A percentile compares a stretch with the other conserved stretches of the same genome.
Conservation (phyloP, 2,888 invertebrate genomes). For the Trachelus stipa region DNA sequence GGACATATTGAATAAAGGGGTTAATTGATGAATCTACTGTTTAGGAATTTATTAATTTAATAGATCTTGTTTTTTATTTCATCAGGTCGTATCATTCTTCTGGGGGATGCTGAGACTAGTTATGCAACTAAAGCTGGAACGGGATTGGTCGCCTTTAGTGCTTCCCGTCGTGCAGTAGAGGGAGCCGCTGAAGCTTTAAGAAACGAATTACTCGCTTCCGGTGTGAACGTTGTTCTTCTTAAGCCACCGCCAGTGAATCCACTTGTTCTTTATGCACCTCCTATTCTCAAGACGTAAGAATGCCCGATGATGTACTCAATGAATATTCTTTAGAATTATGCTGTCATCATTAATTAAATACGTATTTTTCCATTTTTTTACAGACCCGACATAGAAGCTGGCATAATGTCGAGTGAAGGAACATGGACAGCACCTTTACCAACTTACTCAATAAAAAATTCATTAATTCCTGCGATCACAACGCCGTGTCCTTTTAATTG, state of each 20-base stretch:
- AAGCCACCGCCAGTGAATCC: constrained; percentile 71
- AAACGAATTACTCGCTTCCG: constrained; percentile 76
- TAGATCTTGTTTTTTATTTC: constrained; percentile 12
- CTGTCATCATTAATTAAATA: background rate
- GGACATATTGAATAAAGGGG: background rate
- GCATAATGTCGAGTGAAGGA: constrained; percentile 45
- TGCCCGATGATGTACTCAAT: background rate
- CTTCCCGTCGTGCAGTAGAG: constrained; percentile 81
- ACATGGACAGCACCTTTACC: constrained; percentile 59
- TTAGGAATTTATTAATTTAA: background rate
- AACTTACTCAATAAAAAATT: constrained; percentile 49
- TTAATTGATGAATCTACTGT: background rate
- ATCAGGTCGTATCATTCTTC: constrained; percentile 55
- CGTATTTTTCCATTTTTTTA: constrained; percentile 22
- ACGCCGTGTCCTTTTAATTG: constrained; percentile 49
- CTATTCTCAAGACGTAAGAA: constrained; percentile 57
- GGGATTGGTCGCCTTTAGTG: constrained; percentile 71
- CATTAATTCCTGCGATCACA: constrained; percentile 54
- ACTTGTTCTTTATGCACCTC: constrained; percentile 51
- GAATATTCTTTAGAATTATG: background rate
- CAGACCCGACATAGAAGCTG: constrained; percentile 50
- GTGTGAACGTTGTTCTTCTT: constrained; percentile 80
- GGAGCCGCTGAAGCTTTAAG: constrained; percentile 82
- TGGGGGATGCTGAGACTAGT: constrained; percentile 53
- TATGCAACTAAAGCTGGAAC: constrained; percentile 67